Percentiles rank a stretch among this genome's conserved stretches.
phyloP scores from a whole-genome alignment of 2,888 invertebrate species.

The Phasia obesa region DNA sequence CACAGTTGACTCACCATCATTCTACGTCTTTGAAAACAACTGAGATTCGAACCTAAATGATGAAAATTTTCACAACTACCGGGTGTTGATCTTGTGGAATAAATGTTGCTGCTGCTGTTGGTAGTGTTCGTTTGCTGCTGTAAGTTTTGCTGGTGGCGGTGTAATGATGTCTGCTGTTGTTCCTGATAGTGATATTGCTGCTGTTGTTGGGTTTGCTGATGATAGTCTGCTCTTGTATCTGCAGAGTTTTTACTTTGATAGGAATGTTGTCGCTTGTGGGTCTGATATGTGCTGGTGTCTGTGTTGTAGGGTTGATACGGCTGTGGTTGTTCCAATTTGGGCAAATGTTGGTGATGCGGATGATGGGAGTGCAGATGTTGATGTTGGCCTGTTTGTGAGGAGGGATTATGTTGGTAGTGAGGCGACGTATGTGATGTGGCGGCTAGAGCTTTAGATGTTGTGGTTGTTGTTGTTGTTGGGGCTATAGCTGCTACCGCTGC shows the following conservation, averaged over 20 bases:
- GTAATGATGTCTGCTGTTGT: constrained; percentile 73
- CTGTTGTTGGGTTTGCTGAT: constrained; percentile 68
- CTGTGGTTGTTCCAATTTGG: constrained; percentile 57
- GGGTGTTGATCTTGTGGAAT: constrained; percentile 72
- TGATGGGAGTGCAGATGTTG: constrained; percentile 46
- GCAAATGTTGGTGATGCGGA: constrained; percentile 43
- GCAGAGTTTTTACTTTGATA: constrained; percentile 44
- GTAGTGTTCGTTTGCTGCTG: constrained; percentile 71
- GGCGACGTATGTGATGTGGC: constrained; percentile 67
- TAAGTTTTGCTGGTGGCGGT: constrained; percentile 67
- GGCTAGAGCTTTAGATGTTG: constrained; percentile 67
- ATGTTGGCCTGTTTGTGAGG: constrained; percentile 45
- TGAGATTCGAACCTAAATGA: constrained; percentile 77
- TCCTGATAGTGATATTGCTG: constrained; percentile 67
- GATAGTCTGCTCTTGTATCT: constrained; percentile 58
- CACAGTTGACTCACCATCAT: constrained; percentile 83
- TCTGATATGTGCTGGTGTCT: constrained; percentile 62
- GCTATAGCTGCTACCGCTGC: constrained; percentile 26
- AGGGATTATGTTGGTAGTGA: constrained; percentile 54
- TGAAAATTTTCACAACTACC: constrained; percentile 79
- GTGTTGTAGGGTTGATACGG: constrained; percentile 66
- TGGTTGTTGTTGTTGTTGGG: constrained; percentile 75
- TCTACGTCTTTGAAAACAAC: constrained; percentile 79
- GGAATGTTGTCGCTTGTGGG: constrained; percentile 47
- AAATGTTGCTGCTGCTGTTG: constrained; percentile 73